phyloP scores from a whole-genome alignment of 2,888 invertebrate species.

The Gisinianus flammeolus region DNA sequence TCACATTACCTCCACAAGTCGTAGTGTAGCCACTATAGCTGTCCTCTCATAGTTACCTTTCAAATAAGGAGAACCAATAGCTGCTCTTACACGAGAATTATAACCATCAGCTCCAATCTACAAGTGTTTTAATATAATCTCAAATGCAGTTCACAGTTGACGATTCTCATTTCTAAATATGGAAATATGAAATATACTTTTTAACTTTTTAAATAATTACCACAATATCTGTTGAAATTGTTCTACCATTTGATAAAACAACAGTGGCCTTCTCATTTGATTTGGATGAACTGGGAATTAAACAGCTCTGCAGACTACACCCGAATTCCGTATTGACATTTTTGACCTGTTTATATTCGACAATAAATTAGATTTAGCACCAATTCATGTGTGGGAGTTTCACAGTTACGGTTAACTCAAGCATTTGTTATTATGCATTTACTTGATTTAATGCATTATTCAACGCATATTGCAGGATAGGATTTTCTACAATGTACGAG shows the following conservation, averaged over 20 bases:
- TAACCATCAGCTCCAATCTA: conserved; percentile 85
- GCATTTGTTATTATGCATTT: neutral
- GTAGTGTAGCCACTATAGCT: conserved; percentile 90
- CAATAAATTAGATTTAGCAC: neutral
- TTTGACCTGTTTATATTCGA: conserved; percentile 26
- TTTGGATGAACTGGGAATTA: conserved; percentile 40
- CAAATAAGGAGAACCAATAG: conserved; percentile 81
- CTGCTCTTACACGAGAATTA: conserved; percentile 70
- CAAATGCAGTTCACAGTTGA: neutral
- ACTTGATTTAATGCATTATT: conserved; percentile 66
- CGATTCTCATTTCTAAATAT: neutral
- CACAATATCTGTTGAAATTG: conserved; percentile 50
- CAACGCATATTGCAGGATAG: conserved; percentile 79
- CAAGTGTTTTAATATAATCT: neutral
- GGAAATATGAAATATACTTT: neutral
- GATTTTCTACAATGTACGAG: conserved; percentile 93
- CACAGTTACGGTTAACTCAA: neutral
- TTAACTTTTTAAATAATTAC: conserved; percentile 33
- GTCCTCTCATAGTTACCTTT: conserved; percentile 86
- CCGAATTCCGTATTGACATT: conserved; percentile 54
- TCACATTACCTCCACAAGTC: conserved; percentile 73
- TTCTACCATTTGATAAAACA: conserved; percentile 45
- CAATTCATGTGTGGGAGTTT: no score
- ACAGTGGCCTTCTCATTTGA: conserved; percentile 41
- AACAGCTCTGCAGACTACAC: conserved; percentile 47